These are phyloP conservation scores for Arctopsyche grandis DNA, from an alignment of 1,140 invertebrate species.

Conservation along the genomic window DNA sequence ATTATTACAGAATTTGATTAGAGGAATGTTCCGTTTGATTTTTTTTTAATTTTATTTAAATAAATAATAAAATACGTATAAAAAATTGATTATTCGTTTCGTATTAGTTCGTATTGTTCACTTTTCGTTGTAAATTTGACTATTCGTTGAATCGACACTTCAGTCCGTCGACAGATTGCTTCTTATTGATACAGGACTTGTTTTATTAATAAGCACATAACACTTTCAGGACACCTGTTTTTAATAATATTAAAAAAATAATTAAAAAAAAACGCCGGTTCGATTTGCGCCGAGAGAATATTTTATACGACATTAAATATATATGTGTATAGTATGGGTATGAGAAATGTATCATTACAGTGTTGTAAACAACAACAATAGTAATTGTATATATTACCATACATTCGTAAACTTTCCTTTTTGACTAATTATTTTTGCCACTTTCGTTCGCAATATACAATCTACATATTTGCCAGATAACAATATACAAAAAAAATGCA, in stretches of 20 bases:
- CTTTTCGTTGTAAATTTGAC: neutral
- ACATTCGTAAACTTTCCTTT: slow-evolving; percentile 27
- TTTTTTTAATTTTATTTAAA: no score
- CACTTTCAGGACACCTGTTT: slow-evolving; percentile 14
- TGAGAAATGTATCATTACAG: neutral
- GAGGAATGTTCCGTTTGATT: slow-evolving; percentile 43
- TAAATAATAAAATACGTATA: no score
- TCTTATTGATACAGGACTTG: neutral
- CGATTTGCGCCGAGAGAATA: neutral
- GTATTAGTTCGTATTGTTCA: slow-evolving; percentile 18
- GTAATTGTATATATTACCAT: slow-evolving; percentile 18
- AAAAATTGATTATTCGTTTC: slow-evolving; percentile 6
- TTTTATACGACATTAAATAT: neutral
- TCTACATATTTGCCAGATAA: no score
- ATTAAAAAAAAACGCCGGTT: neutral
- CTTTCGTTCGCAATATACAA: neutral
- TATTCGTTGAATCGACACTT: neutral
- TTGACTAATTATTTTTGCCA: slow-evolving; percentile 11
- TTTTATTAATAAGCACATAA: neutral
- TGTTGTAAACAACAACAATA: neutral
- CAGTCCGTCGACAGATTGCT: neutral
- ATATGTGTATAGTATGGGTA: neutral
- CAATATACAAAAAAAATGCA: no score
- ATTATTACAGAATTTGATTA: slow-evolving; percentile 24
- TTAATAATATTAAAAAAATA: neutral